These are phyloP conservation scores for Emydocephalus ijimae DNA, from an alignment of 2,113 vertebrate genomes.

Conservation along the genomic window DNA sequence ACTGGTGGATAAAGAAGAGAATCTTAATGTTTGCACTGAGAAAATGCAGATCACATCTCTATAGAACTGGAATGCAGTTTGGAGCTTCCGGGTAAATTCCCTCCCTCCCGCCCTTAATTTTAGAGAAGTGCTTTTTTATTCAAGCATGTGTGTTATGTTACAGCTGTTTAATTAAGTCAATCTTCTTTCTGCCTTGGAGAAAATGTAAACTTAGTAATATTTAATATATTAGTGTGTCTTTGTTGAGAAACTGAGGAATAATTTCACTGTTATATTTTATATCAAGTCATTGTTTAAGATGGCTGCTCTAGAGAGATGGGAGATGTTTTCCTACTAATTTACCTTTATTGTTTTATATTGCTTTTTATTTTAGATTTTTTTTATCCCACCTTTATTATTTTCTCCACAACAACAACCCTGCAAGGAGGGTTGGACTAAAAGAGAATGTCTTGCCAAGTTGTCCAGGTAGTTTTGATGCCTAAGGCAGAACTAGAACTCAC, in stretches of 20 bases:
- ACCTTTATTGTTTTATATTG: background rate
- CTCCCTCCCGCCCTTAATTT: background rate
- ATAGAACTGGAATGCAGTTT: slow-evolving; percentile 71
- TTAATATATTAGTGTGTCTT: background rate
- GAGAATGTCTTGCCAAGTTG: background rate
- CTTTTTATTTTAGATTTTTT: background rate
- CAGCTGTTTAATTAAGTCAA: background rate
- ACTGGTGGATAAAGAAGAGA: slow-evolving; percentile 62
- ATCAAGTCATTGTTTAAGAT: background rate
- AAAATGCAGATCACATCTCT: slow-evolving; percentile 62
- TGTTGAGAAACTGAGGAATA: background rate
- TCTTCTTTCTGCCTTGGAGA: background rate
- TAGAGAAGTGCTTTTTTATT: background rate
- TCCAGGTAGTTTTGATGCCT: background rate
- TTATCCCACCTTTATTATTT: background rate
- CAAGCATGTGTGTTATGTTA: background rate
- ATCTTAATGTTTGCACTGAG: slow-evolving; percentile 46
- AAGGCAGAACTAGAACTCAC: background rate
- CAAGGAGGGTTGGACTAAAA: background rate
- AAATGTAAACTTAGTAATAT: background rate
- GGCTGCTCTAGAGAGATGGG: background rate
- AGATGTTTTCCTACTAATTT: background rate
- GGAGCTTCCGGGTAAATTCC: slow-evolving; percentile 73
- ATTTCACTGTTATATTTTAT: background rate
- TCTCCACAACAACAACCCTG: background rate